Base-by-base conservation (phyloP, 2,797 vertebrate genomes). In the Eleutherodactylus coqui region DNA sequence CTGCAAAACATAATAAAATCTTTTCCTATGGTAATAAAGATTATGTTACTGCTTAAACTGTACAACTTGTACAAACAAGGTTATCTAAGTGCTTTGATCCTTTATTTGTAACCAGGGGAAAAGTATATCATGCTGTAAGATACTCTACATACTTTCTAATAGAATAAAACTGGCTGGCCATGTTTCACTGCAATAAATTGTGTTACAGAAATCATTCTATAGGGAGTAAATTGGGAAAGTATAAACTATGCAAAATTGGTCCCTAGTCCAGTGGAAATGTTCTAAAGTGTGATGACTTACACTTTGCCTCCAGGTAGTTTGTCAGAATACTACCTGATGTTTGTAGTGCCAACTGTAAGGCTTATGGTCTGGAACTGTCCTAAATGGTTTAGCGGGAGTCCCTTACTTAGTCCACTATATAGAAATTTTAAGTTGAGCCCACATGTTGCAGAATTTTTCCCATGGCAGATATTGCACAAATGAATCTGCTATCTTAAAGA, bases 31-130 rank as follows among this genome's bases (percentile, higher is more conserved):
- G 82, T 84, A 87, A 87, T 87, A 87, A 87, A 87, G 83, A 84
- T 87, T 70, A 84, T 81, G 69, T 69, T 84, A 84, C 69, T 80
- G 69, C 77, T 62, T 84, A 87, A 84, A 84, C 79, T 67, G 82
- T 87, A 87, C 86, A 75, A 87, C 86, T 80, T 87, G 86, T 80
- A 84, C 72, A 87, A 79, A 79, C 82, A 87, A 84, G 77, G 82
- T 84, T 84, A 64, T 75, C 27, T 84, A 84, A 87, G 82, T 80
- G 82, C 53, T 55, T 32, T 80, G 82, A 67, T 79, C 55, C 76
- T 84, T 84, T 87, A 84, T 87, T 79, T 80, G 76, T 76, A 84
- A 80, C 86, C 64, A 55, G 76, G 81, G 86, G 76, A 64, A 84
- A n/a, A 87, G 62, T 55, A 79, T 64, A 73, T 27, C 34, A 70